Percentiles rank a stretch among this genome's conserved stretches.
Conservation (phyloP, 2,888 invertebrate species). For the Busseola fusca region DNA sequence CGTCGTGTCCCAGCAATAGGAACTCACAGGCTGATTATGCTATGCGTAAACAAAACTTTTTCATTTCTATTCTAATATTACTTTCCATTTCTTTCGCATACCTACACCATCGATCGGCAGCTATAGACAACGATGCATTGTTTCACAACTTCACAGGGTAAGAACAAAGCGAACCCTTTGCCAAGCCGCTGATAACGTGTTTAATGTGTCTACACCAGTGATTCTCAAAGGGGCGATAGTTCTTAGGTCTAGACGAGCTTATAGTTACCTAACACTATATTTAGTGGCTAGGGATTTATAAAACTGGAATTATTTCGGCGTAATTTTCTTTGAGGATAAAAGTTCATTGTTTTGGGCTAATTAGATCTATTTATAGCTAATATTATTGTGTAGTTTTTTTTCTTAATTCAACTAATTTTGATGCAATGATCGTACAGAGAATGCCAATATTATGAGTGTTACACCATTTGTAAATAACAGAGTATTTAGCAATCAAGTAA, state of each 20-base stretch:
- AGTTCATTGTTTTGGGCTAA: too few species aligned
- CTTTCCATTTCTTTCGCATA: conserved; percentile 23
- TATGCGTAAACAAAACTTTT: too few species aligned
- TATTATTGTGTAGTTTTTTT: not conserved
- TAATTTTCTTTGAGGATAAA: not conserved
- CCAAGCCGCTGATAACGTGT: conserved; percentile 45
- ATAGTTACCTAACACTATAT: conserved; percentile 2
- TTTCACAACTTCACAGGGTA: conserved; percentile 26
- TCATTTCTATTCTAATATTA: not conserved
- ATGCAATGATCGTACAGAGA: not conserved
- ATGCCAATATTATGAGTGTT: not conserved
- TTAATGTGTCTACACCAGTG: conserved; percentile 54
- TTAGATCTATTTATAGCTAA: too few species aligned
- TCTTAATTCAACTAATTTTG: not conserved
- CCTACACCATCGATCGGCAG: conserved; percentile 32
- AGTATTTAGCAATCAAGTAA: not conserved
- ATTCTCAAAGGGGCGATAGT: conserved; percentile 45
- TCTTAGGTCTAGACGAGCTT: conserved; percentile 29
- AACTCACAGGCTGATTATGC: too few species aligned
- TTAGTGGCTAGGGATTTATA: not conserved
- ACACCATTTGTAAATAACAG: not conserved
- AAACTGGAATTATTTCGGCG: not conserved
- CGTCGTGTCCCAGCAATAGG: too few species aligned
- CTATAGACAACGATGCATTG: conserved; percentile 26
- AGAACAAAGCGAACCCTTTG: conserved; percentile 54